These are phyloP conservation scores for Cosmia trapezina DNA, from an alignment of 2,888 invertebrate species.

Conservation along the genomic window DNA sequence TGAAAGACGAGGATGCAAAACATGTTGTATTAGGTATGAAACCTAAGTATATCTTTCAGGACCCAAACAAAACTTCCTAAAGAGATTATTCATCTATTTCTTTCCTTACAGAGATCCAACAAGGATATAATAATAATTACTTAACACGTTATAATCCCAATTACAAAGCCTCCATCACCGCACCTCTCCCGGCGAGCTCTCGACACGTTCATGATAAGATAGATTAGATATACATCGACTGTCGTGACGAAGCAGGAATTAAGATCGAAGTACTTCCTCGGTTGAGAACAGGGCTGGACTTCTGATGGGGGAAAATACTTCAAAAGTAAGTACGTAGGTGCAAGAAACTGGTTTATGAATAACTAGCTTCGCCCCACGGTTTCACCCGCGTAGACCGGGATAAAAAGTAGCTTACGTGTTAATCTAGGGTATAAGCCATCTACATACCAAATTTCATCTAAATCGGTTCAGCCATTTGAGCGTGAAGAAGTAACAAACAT, in stretches of 20 bases:
- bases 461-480: too few species aligned
- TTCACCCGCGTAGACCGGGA: too few species aligned
- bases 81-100: background rate
- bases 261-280: slow-evolving; percentile 14
- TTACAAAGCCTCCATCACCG: slow-evolving; percentile 9
- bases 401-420: too few species aligned
- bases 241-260: slow-evolving; percentile 39
- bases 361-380: too few species aligned
- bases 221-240: slow-evolving; percentile 49
- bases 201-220: slow-evolving; percentile 44
- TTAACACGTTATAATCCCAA: slow-evolving; percentile 26
- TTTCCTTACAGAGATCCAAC: background rate
- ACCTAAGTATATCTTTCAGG: too few species aligned
- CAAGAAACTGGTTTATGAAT: too few species aligned
- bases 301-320: background rate
- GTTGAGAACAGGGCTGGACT: slow-evolving; percentile 17
- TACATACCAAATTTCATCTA: too few species aligned
- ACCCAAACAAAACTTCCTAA: too few species aligned
- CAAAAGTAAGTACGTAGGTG: background rate
- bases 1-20: too few species aligned
- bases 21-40: too few species aligned
- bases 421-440: too few species aligned
- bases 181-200: slow-evolving; percentile 2
- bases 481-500: too few species aligned
- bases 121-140: slow-evolving; percentile 19